Evolutionary conservation across 2,113 vertebrate genomes (phyloP).

Genomic region (Lipophrys pholis): DNA sequence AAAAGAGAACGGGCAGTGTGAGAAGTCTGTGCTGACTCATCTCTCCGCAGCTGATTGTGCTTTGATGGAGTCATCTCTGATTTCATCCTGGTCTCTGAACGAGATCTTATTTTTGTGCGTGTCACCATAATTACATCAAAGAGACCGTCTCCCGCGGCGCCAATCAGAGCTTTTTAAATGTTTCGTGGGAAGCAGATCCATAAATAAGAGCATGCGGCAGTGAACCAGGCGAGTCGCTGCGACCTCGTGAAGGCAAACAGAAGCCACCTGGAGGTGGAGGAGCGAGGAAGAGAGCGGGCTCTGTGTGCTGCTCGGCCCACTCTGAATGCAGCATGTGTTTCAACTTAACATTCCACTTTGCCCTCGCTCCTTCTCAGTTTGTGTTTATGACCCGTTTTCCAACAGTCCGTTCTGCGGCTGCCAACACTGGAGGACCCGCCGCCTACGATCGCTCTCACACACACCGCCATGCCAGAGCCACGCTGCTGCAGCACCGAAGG

Average conservation of each 20-base stretch:
- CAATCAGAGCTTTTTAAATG: too few relatives aligned
- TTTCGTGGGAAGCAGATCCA: too few relatives aligned
- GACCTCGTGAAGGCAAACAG: slow-evolving; percentile 19
- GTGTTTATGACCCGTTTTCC: slow-evolving; percentile 59
- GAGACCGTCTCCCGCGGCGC: too few relatives aligned
- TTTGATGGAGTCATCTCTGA: slow-evolving; percentile 43
- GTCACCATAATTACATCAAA: neutral
- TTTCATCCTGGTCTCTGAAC: neutral
- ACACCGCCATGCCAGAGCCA: slow-evolving; percentile 17
- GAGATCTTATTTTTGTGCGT: neutral
- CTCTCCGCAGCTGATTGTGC: slow-evolving; percentile 32
- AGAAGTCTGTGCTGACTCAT: slow-evolving; percentile 44
- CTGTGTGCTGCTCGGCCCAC: slow-evolving; percentile 30
- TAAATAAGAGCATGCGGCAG: too few relatives aligned
- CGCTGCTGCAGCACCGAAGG: slow-evolving; percentile 35
- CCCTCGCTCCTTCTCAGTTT: slow-evolving; percentile 56
- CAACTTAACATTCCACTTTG: slow-evolving; percentile 80
- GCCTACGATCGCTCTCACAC: slow-evolving; percentile 46
- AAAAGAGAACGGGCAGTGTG: neutral
- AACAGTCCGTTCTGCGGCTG: slow-evolving; percentile 52
- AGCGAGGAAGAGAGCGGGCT: slow-evolving; percentile 19
- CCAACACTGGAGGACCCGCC: slow-evolving; percentile 58
- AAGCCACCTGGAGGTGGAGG: slow-evolving; percentile 34
- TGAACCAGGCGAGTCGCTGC: too few relatives aligned
- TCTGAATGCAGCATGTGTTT: slow-evolving; percentile 81